Base-by-base conservation (phyloP, 2,888 invertebrate species). In the Lasiommata megera region DNA sequence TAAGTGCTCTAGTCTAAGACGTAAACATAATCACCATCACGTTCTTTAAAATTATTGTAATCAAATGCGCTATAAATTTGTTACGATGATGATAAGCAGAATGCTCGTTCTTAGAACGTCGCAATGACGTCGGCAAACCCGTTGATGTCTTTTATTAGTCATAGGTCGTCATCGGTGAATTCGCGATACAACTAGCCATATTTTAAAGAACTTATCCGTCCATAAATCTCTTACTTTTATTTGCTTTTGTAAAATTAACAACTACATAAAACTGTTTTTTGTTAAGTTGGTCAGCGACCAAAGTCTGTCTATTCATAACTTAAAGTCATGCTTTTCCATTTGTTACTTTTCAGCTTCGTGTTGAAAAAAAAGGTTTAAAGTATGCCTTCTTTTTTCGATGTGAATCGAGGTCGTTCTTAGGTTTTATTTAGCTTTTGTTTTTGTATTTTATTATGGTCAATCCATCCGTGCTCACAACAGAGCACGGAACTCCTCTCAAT, bases 81-180 rank as follows among this genome's bases (percentile, higher is more conserved):
- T 60, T 60, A 56, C 60, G 44, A 57, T 7, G 55, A 47, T 56
- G 57, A 61, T 60, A 58, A 56, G 56, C 54, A 43, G 53, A 63
- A 65, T 65, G 43, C 40, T 56, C 34, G 46, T 60, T 61, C 56
- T 64, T 48, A 57, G 60, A 65, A 63, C 52, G 52, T 18, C n/a
- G 52, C 17, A 47, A 57, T 57, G 54, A 54, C 54, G 54, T 59
- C 51, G 14, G 54, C 57, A 56, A 58, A 47, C 54, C 44, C 56
- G 60, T 60, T 54, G 62, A 58, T 59, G 59, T 59, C 61, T 61
- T 60, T 61, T 55, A 55, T 65, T 63, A 61, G 59, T 61, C 63
- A 60, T 56, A 56, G 60, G 50, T 58, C 58, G 56, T 38, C 48
- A 41, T 36, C 52, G 50, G 37, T 31, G 37, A 58, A 54, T 58